Evolutionary conservation across 2,888 invertebrate species (phyloP).

Genomic region (Limenitis camilla): DNA sequence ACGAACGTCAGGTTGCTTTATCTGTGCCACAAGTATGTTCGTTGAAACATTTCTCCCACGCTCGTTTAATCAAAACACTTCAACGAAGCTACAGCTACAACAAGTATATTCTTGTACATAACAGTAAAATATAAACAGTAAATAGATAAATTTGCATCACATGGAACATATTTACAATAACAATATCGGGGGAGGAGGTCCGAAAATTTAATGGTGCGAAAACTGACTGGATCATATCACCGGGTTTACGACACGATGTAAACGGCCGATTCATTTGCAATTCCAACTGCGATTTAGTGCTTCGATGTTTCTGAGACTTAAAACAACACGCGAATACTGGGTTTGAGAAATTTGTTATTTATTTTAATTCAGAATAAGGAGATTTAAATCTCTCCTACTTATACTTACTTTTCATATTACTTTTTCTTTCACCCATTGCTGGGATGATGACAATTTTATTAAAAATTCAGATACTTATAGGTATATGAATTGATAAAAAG

Average conservation of each 20-base stretch:
- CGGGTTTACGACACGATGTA: constrained; percentile 68
- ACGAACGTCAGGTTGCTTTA: constrained; percentile 60
- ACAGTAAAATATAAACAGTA: background rate
- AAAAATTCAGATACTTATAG: too few species aligned
- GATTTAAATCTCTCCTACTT: too few species aligned
- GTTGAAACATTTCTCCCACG: constrained; percentile 50
- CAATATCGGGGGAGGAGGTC: constrained; percentile 53
- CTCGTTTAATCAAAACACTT: constrained; percentile 31
- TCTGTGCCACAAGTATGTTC: constrained; percentile 50
- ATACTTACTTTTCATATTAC: too few species aligned
- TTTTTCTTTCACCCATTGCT: too few species aligned
- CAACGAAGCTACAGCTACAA: background rate
- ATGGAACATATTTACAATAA: constrained; percentile 53
- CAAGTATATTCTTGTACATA: background rate
- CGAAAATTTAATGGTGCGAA: constrained; percentile 71
- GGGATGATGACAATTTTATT: too few species aligned
- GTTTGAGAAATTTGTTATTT: background rate
- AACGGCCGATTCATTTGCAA: constrained; percentile 75
- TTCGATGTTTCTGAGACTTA: constrained; percentile 30
- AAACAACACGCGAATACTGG: constrained; percentile 15
- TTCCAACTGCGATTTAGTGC: constrained; percentile 64
- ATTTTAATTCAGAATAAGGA: too few species aligned
- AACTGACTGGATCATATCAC: constrained; percentile 74
- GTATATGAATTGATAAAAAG: too few species aligned
- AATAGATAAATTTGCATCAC: constrained; percentile 31